Conservation (phyloP, 1,140 invertebrate species). For the Drosophila serrata region DNA sequence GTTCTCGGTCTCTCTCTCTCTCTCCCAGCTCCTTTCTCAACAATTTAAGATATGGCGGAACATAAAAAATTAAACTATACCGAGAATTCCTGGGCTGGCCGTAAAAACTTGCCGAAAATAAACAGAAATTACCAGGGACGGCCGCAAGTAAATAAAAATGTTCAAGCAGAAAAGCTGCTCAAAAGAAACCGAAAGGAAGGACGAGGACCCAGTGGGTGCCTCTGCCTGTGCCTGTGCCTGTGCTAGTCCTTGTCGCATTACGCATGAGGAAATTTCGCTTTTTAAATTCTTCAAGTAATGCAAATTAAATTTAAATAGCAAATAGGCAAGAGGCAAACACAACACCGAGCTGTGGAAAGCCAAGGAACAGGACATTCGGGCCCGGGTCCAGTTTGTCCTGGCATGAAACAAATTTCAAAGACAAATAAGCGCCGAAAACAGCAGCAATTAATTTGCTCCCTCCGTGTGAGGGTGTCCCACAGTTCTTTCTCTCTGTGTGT, state of each 20-base stretch:
- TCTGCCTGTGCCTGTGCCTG: not conserved
- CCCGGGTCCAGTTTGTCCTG: constrained; percentile 45
- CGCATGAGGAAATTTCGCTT: constrained; percentile 79
- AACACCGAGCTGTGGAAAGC: constrained; percentile 45
- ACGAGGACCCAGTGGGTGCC: constrained; percentile 8
- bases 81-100: constrained; percentile 39
- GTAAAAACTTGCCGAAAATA: constrained; percentile 79
- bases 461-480: constrained; percentile 49
- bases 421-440: constrained; percentile 84
- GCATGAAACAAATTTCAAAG: constrained; percentile 82
- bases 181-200: constrained; percentile 53
- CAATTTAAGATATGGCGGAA: constrained; percentile 53
- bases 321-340: constrained; percentile 74
- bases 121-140: constrained; percentile 72
- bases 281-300: constrained; percentile 84
- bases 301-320: constrained; percentile 84
- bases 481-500: constrained; percentile 6
- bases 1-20: too few relatives aligned
- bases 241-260: constrained; percentile 51
- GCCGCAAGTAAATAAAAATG: constrained; percentile 82
- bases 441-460: constrained; percentile 81
- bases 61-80: constrained; percentile 62
- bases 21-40: constrained; percentile 38
- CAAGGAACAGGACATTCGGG: constrained; percentile 39
- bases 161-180: constrained; percentile 80